phyloP scores from a whole-genome alignment of 2,888 invertebrate genomes.

The Drosophila eohydei region DNA sequence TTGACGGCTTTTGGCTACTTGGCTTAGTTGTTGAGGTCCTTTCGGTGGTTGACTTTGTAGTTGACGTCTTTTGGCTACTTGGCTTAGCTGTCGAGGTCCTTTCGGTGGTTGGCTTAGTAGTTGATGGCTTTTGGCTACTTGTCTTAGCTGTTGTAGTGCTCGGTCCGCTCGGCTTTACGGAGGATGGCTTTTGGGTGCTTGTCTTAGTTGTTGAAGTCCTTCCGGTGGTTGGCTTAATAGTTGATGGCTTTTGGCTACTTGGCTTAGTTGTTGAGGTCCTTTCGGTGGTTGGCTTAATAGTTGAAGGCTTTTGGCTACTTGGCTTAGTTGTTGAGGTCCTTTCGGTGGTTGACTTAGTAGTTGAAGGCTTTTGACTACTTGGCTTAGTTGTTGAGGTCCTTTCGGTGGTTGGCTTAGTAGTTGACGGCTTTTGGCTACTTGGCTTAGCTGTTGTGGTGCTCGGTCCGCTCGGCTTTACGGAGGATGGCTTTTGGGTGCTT shows the following conservation, averaged over 20 bases:
- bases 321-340: not conserved
- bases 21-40: not conserved
- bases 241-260: not conserved
- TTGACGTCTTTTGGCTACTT: too few relatives aligned
- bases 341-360: not conserved
- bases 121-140: not conserved
- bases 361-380: not conserved
- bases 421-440: not conserved
- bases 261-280: not conserved
- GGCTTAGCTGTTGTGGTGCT: not conserved
- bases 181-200: not conserved
- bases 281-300: too few relatives aligned
- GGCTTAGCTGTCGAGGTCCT: not conserved
- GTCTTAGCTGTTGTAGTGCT: not conserved
- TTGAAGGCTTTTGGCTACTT: not conserved
- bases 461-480: not conserved
- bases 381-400: not conserved
- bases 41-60: accelerated
- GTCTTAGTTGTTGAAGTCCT: not conserved
- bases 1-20: not conserved
- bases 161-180: not conserved
- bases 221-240: not conserved
- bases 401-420: not conserved
- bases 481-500: not conserved
- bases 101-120: not conserved